Base-by-base conservation (phyloP, 2,113 vertebrate genomes). In the Podocnemis expansa region DNA sequence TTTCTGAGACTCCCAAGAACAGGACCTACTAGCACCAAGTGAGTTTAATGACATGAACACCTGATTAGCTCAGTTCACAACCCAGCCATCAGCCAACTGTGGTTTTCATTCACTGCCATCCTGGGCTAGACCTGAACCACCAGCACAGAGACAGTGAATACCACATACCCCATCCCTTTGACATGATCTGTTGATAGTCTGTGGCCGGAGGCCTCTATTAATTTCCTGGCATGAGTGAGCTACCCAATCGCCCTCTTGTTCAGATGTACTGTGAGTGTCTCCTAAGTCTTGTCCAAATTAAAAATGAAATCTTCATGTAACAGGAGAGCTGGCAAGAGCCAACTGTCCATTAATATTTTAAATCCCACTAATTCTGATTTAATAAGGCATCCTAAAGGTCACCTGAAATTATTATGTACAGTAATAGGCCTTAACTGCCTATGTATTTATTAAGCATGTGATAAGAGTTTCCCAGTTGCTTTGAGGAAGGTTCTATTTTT, bases 201-300 rank as follows among this genome's bases (percentile, higher is more conserved):
- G 93, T 96, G 97, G 97, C 91, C 91, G 92, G 93, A 96, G 97
- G 97, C 91, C 96, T 97, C 93, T 93, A 96, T 60, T 60, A 60
- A n/a, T 34, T 60, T 60, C 34, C 31, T 34, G 58, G 58, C 16
- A 8, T 63, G 60, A 67, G 60, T 9, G 60, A 67, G 9, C 34
- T 67, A 67, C 34, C 60, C 60, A 34, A 31, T 34, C 16, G 34
- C 93, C 93, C 91, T 80, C 1, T 0, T 90, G 92, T 1, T 5
- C 94, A 93, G 51, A 96, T 93, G 67, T 82, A 95, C 94, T 80
- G 84, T 17, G 51, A 96, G 92, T 80, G 91, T 96, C 97, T 95
- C 93, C 84, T 80, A 87, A 0, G 91, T 54, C 13, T 41, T 82
- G 87, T 63, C 90, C 93, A 84, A 94, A 89, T 90, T 85, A 93